These are phyloP conservation scores for Macrotis lagotis DNA, from an alignment of 2,113 vertebrate species.

Conservation along the genomic window DNA sequence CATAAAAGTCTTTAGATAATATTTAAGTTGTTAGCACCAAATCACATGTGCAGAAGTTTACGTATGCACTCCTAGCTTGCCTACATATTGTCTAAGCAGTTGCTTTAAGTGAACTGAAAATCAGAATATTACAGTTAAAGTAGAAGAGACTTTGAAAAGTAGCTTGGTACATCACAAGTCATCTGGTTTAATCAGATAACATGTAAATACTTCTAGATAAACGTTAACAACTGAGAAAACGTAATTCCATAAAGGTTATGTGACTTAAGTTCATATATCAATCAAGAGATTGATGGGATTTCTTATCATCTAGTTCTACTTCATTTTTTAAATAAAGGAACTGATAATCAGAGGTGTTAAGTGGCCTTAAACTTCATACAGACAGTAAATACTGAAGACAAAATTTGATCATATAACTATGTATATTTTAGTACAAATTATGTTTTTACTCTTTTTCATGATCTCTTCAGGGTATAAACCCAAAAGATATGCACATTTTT, in stretches of 20 bases:
- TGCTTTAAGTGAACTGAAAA: neutral
- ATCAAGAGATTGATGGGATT: neutral
- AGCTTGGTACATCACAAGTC: neutral
- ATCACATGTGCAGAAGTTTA: neutral
- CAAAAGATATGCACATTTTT: too few species aligned
- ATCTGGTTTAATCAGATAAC: neutral
- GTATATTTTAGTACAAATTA: too few species aligned
- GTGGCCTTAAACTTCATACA: neutral
- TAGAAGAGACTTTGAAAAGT: neutral
- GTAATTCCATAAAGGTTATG: neutral
- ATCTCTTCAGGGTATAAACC: too few species aligned
- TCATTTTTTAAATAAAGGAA: neutral
- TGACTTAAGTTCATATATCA: neutral
- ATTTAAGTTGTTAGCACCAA: neutral
- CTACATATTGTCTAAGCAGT: neutral
- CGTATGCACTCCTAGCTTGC: neutral
- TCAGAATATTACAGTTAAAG: neutral
- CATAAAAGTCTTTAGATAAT: neutral
- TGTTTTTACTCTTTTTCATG: too few species aligned
- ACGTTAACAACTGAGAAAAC: neutral
- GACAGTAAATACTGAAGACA: neutral
- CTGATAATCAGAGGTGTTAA: neutral
- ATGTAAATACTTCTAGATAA: neutral
- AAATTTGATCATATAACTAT: neutral
- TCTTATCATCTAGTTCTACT: neutral